Evolutionary conservation across 2,797 vertebrate species (phyloP).

Genomic region (Betta splendens): DNA sequence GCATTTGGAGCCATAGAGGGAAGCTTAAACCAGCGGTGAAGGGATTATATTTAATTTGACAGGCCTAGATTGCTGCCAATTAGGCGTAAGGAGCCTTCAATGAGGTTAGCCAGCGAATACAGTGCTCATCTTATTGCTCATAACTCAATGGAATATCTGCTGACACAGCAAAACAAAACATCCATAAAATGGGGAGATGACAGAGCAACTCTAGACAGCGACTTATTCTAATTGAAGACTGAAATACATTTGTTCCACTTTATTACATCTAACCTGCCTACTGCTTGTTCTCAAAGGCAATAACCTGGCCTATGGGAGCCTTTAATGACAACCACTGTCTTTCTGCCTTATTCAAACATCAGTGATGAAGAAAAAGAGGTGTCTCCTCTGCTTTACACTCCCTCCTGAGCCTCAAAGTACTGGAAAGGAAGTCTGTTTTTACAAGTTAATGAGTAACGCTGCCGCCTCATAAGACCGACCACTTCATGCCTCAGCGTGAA

Average conservation of each 20-base stretch:
- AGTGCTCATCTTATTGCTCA: slow-evolving; percentile 39
- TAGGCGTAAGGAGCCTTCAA: slow-evolving; percentile 61
- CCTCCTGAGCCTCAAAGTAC: slow-evolving; percentile 47
- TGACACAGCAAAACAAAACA: slow-evolving; percentile 59
- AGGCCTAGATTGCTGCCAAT: slow-evolving; percentile 66
- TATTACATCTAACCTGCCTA: slow-evolving; percentile 66
- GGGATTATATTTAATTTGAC: slow-evolving; percentile 67
- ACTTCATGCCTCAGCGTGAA: slow-evolving; percentile 4
- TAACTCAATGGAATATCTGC: slow-evolving; percentile 38
- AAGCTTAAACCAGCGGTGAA: slow-evolving; percentile 47
- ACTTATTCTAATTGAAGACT: slow-evolving; percentile 61
- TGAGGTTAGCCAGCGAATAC: slow-evolving; percentile 54
- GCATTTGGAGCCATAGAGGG: slow-evolving; percentile 46
- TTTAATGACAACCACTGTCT: slow-evolving; percentile 62
- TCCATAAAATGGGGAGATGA: slow-evolving; percentile 58
- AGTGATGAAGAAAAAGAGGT: slow-evolving; percentile 51
- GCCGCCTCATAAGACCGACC: slow-evolving; percentile 23
- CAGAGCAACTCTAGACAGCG: slow-evolving; percentile 29
- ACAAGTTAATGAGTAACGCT: slow-evolving; percentile 64
- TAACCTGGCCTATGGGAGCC: slow-evolving; percentile 67
- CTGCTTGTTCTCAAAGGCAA: slow-evolving; percentile 63
- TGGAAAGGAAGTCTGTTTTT: slow-evolving; percentile 62
- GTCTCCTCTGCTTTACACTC: slow-evolving; percentile 33
- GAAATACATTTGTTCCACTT: slow-evolving; percentile 71
- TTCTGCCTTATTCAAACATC: slow-evolving; percentile 69